Conservation (phyloP, 2,113 vertebrate genomes). For the Coturnix japonica region DNA sequence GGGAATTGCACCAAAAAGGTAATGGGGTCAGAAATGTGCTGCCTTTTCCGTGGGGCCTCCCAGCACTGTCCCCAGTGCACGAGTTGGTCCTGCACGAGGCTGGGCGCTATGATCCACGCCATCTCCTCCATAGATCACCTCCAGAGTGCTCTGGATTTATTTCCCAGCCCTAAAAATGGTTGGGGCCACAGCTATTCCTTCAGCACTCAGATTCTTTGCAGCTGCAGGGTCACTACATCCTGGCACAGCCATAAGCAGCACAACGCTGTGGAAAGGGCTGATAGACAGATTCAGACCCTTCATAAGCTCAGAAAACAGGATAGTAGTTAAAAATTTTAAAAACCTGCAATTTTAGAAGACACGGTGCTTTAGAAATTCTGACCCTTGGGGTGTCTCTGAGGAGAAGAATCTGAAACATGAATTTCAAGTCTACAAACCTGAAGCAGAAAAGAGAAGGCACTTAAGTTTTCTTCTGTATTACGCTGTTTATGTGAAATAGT, state of each 20-base stretch:
- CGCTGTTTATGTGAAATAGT: neutral
- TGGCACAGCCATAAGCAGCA: neutral
- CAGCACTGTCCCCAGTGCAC: neutral
- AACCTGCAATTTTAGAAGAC: accelerated
- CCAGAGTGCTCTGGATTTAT: neutral
- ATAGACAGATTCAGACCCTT: neutral
- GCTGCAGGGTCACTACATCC: accelerated
- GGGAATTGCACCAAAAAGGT: conserved; percentile 53
- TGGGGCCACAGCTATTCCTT: neutral
- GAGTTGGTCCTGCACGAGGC: neutral
- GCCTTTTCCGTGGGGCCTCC: neutral
- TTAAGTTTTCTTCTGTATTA: neutral
- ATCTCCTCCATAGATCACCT: neutral
- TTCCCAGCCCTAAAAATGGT: neutral
- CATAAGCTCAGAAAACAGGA: neutral
- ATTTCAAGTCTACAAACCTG: neutral
- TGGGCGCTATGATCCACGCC: neutral
- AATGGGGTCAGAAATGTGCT: neutral
- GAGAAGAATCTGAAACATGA: neutral
- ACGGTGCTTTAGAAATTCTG: neutral
- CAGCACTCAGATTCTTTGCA: accelerated
- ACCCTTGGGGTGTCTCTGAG: accelerated
- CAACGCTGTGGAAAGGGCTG: accelerated
- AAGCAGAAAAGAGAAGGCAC: neutral
- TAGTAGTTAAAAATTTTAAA: neutral